These are phyloP conservation scores for Pristionchus fissidentatus DNA, from an alignment of 2,888 invertebrate species.

Conservation along the genomic window DNA sequence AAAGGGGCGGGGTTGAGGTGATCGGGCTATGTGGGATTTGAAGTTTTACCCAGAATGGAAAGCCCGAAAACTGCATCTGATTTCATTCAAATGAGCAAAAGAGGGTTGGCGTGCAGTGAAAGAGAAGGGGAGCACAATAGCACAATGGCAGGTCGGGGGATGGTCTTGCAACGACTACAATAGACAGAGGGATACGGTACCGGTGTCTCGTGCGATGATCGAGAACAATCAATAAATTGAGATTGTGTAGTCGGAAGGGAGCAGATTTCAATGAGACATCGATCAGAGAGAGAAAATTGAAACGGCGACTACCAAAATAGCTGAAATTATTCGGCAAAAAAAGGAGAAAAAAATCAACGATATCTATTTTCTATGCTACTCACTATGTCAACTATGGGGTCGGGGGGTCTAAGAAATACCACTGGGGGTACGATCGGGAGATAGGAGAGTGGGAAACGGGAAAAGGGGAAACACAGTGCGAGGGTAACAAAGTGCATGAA, in stretches of 20 bases:
- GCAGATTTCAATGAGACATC: no score
- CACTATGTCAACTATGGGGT: slow-evolving; percentile 5
- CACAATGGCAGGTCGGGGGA: slow-evolving; percentile 2
- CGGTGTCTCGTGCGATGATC: slow-evolving; percentile 30
- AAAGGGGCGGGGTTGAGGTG: background rate
- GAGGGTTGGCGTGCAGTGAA: slow-evolving; percentile 13
- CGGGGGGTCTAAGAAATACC: no score
- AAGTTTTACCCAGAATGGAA: slow-evolving; percentile 28
- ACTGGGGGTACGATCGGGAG: no score
- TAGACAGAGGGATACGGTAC: slow-evolving; percentile 31
- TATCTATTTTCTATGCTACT: no score
- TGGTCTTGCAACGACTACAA: background rate
- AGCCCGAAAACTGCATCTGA: slow-evolving; percentile 14
- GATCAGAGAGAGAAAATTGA: no score
- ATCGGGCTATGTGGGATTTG: slow-evolving; percentile 17
- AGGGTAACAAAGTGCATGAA: slow-evolving; percentile 32
- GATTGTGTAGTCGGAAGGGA: slow-evolving; percentile 19
- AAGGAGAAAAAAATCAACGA: background rate
- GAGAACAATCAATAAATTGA: slow-evolving; percentile 39
- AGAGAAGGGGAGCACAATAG: background rate
- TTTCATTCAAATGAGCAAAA: slow-evolving; percentile 15
- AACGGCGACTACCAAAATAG: no score
- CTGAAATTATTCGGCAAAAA: no score
- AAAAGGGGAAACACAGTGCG: slow-evolving; percentile 8
- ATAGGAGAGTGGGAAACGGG: no score